Base-by-base conservation (phyloP, 2,113 vertebrate genomes). In the Platichthys stellatus region DNA sequence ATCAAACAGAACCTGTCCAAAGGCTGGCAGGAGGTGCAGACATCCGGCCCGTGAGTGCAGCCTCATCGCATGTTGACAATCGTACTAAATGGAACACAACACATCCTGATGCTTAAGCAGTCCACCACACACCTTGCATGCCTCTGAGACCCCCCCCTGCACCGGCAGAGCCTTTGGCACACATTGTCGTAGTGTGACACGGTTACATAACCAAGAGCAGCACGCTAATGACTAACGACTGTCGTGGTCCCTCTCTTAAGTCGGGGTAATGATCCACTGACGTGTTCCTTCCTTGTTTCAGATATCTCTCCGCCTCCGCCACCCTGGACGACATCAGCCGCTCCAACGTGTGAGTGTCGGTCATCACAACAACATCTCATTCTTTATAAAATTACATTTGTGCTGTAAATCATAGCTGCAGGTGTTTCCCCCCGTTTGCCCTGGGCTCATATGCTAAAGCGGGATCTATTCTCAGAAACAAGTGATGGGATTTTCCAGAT, bases 11-110 rank as follows among this genome's bases (percentile, higher is more conserved):
- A 97, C 86, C 87, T 99, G 18, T 95, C 94, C 12, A 96, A 94
- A 88, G 94, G 98, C 83, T 98, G 98, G 97, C 97, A 97, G 0
- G 96, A 98, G 0, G 93, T 99, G 58, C 98, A 99, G 80, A 96
- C 95, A 62, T 98, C 98, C 20, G 92, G 84, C 0, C 96, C 96
- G 98, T 99, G 82, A 94, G 98, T 97, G 65, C 77, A 56, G 35
- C 24, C 1, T 4, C 13, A 12, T 17, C 21, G 17, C 35, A 54
- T 31, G 24, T 45, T 53, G 4, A 18, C 47, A 4, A 5, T 5
- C 4, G 47, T 18, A 15, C 47, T 13, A 12, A 43, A 43, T 13
- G 40, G 10, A 43, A 13, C 47, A 51, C 18, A 17, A 51, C 47
- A 18, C 15, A 4, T 15, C 47, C 47, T 18, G 47, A 51, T 15